Percentiles rank a stretch among this genome's conserved stretches.
Conservation (phyloP, 2,113 vertebrate species). For the Eretmodus cyanostictus region DNA sequence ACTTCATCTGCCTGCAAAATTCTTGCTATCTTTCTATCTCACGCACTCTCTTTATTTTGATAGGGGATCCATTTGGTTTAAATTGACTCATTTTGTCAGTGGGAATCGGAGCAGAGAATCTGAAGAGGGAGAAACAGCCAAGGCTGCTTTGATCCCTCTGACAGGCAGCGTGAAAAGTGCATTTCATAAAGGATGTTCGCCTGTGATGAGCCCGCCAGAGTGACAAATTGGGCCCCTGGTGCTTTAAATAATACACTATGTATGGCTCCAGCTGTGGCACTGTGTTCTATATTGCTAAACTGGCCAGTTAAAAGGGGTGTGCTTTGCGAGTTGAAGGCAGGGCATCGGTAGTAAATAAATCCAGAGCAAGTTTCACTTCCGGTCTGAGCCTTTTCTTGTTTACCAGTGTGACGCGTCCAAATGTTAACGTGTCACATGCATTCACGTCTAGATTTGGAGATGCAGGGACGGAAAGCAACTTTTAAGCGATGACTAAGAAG, state of each 20-base stretch:
- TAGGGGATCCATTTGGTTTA: constrained; percentile 58
- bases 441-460: background rate
- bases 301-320: constrained; percentile 27
- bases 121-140: constrained; percentile 24
- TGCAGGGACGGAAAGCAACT: background rate
- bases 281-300: constrained; percentile 40
- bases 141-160: constrained; percentile 63
- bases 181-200: constrained; percentile 72
- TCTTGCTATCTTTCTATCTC: constrained; percentile 1
- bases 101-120: constrained; percentile 44
- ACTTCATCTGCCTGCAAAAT: background rate
- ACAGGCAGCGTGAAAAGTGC: constrained; percentile 68
- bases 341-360: background rate
- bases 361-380: background rate
- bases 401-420: background rate
- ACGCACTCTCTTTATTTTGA: constrained; percentile 55
- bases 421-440: background rate
- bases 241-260: constrained; percentile 68
- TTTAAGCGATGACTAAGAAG: constrained; percentile 8
- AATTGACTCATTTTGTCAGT: constrained; percentile 69
- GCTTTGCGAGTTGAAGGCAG: background rate
- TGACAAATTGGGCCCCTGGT: constrained; percentile 68
- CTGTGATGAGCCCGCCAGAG: constrained; percentile 65
- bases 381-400: constrained; percentile 1
- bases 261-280: constrained; percentile 16